Percentiles rank a stretch among this genome's conserved stretches.
Evolutionary conservation across 37 sponge, comb jelly and placozoan species (phyloP).

Genomic region (Spongilla lacustris): DNA sequence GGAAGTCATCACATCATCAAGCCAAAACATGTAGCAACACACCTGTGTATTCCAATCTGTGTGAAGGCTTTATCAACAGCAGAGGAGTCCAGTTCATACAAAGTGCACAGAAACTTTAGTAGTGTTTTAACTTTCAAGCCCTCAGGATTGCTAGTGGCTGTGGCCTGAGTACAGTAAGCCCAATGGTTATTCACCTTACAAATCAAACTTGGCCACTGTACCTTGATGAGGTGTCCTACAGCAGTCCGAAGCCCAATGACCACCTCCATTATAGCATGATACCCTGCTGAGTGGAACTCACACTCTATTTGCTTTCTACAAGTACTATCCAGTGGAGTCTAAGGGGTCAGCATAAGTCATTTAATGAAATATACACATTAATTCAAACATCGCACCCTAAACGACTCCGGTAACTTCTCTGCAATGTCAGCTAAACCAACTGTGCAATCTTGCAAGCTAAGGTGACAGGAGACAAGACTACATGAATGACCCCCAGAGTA

Average conservation of each 20-base stretch:
- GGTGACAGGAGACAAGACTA: conserved; percentile 3
- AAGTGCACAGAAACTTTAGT: neutral
- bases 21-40: neutral
- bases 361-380: neutral
- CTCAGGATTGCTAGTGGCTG: neutral
- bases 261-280: conserved; percentile 62
- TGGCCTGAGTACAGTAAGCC: neutral
- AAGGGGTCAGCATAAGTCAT: neutral
- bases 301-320: conserved; percentile 65
- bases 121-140: neutral
- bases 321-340: conserved; percentile 25
- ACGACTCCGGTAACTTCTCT: conserved; percentile 24
- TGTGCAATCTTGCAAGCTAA: conserved; percentile 6
- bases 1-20: conserved; percentile 28
- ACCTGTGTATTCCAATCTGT: neutral
- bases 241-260: conserved; percentile 65
- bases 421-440: conserved; percentile 28
- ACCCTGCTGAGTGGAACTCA: conserved; percentile 77
- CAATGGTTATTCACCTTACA: neutral
- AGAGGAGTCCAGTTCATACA: neutral
- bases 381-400: neutral
- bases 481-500: neutral
- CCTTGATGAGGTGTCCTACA: conserved; percentile 70
- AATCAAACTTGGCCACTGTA: neutral
- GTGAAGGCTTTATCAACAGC: neutral